These are phyloP conservation scores for Melipona beecheii DNA, from an alignment of 2,888 invertebrate species.

Conservation along the genomic window DNA sequence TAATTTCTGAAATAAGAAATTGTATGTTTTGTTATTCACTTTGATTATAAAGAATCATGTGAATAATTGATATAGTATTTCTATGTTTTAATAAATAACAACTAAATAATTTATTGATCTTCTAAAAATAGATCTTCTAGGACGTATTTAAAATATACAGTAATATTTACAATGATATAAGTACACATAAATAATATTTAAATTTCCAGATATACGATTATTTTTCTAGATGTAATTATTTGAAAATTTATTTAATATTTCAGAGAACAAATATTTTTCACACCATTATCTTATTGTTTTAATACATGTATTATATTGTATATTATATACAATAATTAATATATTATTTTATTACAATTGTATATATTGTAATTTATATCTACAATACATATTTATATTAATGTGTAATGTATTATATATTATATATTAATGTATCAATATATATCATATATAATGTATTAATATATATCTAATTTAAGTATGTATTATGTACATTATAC, in stretches of 20 bases:
- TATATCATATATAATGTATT: no score
- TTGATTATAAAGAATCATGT: neutral
- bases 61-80: neutral
- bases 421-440: no score
- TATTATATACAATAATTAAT: no score
- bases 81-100: neutral
- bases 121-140: neutral
- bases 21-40: neutral
- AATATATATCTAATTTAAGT: no score
- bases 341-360: no score
- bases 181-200: no score
- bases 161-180: neutral
- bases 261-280: neutral
- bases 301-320: no score
- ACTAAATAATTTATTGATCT: neutral
- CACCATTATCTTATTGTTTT: neutral
- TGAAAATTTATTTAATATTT: neutral
- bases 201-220: no score
- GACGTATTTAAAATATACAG: neutral
- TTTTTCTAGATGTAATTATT: neutral
- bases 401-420: no score
- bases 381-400: no score
- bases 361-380: no score
- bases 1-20: slow-evolving; percentile 5
- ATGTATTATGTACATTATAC: no score